Base-by-base conservation (phyloP, 2,888 invertebrate genomes). In the Dioctria linearis region DNA sequence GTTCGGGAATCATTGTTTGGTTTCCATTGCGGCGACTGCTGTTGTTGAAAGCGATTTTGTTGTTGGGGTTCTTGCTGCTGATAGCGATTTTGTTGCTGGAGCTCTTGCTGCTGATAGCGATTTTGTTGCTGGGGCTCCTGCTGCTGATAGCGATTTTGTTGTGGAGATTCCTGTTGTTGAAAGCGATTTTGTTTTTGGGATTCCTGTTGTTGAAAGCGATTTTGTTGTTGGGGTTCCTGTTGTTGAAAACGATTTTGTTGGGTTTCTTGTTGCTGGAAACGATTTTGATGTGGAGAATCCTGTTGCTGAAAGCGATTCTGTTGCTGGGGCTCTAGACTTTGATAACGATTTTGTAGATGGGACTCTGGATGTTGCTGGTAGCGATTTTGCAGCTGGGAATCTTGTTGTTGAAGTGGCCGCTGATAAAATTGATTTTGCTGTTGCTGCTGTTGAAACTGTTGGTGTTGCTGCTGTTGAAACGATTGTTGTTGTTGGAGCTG, bases 1-100 rank as follows among this genome's bases (percentile, higher is more conserved):
- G 11, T 69, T 11, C 80, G 78, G 13, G 80, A 80, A 80, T 80
- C 81, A 9, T 80, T 82, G 51, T 75, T 66, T 67, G 63, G 1
- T 42, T 39, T 40, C 63, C 39, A 37, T 42, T 54, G 9, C 81
- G 78, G 25, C 25, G 25, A 2, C 49, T 54, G 54, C 8, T 8
- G 11, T 11, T 71, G 57, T 51, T 81, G 82, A 79, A 80, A 71
- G 9, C 39, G 11, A 51, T 79, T 46, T 42, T 80, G 66, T 57
- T 57, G 57, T 80, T 69, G 51, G 79, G 13, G 54, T 4, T 11
- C 8, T 46, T 79, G 49, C 9, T 40, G 57, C n/a, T 46, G 40
- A 2, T 75, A 61, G 4, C 66, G 63, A 4, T 63, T 39, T 78
- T 78, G 80, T 66, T 61, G 71, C n/a, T 54, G 54, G 3, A 42